phyloP scores from a whole-genome alignment of 2,888 invertebrate genomes.

The Andrena dorsata region DNA sequence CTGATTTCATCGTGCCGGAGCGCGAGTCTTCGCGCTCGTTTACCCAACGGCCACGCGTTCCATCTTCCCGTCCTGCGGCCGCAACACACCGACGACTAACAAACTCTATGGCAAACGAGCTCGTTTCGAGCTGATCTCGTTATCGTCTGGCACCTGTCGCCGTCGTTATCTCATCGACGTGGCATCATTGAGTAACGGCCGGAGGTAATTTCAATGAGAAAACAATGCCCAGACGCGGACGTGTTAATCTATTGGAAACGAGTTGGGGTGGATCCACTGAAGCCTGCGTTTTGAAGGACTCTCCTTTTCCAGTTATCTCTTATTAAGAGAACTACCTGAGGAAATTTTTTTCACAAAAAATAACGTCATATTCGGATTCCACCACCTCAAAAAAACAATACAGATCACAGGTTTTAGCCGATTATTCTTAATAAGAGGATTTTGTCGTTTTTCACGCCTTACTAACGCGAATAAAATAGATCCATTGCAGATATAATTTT shows the following conservation, averaged over 20 bases:
- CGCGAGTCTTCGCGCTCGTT: not conserved
- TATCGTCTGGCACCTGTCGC: not conserved
- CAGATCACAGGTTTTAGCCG: too few species aligned
- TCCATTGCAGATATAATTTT: too few species aligned
- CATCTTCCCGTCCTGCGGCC: too few species aligned
- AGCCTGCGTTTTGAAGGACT: not conserved
- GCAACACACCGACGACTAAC: not conserved
- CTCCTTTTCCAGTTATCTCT: too few species aligned
- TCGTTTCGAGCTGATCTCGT: not conserved
- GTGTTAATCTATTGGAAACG: not conserved
- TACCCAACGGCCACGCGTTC: too few species aligned
- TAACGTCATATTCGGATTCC: too few species aligned
- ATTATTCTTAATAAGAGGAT: too few species aligned
- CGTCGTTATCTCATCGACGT: not conserved
- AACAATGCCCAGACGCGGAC: not conserved
- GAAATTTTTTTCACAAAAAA: too few species aligned
- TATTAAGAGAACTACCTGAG: too few species aligned
- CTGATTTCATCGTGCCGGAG: not conserved
- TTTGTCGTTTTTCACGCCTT: too few species aligned
- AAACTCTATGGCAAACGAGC: not conserved
- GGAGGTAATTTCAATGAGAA: not conserved
- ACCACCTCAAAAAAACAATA: too few species aligned
- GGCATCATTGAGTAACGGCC: not conserved
- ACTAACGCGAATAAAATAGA: too few species aligned
- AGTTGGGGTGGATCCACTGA: not conserved